A percentile compares a stretch with the other conserved stretches of the same genome.
Evolutionary conservation across 2,797 vertebrate species (phyloP).

Genomic region (Antrozous pallidus): DNA sequence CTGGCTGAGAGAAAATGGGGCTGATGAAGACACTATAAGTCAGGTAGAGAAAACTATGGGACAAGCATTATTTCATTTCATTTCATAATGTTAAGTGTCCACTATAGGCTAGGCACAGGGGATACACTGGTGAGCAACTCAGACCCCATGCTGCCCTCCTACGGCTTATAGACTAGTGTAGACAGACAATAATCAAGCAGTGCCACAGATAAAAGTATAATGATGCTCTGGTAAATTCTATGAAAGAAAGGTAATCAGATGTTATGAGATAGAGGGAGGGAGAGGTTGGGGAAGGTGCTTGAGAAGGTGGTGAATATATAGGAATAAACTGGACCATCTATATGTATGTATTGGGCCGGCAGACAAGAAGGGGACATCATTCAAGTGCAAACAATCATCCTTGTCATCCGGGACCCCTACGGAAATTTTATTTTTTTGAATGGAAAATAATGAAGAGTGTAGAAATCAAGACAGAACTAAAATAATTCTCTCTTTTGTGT

Average conservation of each 20-base stretch:
- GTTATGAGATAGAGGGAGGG: background rate
- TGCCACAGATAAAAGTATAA: background rate
- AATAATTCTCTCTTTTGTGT: background rate
- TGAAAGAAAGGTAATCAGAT: background rate
- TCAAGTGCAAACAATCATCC: background rate
- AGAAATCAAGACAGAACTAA: background rate
- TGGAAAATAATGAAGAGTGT: background rate
- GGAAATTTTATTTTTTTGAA: background rate
- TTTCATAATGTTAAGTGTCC: background rate
- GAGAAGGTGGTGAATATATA: background rate
- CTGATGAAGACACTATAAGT: slow-evolving; percentile 91
- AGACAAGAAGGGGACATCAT: background rate
- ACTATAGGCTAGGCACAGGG: no score
- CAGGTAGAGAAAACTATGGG: slow-evolving; percentile 83
- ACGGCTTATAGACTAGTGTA: background rate
- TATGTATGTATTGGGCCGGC: background rate
- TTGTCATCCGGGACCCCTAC: background rate
- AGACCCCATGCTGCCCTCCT: background rate
- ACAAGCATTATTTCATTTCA: background rate
- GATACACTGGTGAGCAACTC: background rate
- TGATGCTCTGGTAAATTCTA: background rate
- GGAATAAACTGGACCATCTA: background rate
- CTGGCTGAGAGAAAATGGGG: slow-evolving; percentile 90
- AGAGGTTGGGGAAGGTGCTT: background rate
- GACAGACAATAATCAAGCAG: background rate